phyloP scores from a whole-genome alignment of 1,140 invertebrate species.

The Drosophila obscura region DNA sequence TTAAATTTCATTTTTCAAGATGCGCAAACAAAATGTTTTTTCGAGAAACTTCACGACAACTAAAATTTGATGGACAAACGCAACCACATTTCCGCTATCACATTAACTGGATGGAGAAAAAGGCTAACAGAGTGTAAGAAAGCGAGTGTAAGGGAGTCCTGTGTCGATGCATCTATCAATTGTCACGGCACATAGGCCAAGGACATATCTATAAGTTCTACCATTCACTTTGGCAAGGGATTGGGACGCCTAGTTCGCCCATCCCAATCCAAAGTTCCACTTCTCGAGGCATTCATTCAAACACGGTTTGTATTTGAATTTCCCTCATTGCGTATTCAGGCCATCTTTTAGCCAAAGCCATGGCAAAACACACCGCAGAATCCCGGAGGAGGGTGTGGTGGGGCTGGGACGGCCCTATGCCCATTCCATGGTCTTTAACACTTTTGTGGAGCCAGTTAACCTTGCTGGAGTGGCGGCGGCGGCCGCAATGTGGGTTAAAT shows the following conservation, averaged over 20 bases:
- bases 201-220: slow-evolving; percentile 57
- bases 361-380: slow-evolving; percentile 16
- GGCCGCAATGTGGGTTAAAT: slow-evolving; percentile 42
- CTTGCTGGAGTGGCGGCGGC: slow-evolving; percentile 18
- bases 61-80: slow-evolving; percentile 40
- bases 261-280: slow-evolving; percentile 21
- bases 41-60: slow-evolving; percentile 10
- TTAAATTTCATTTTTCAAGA: slow-evolving; percentile 18
- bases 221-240: slow-evolving; percentile 39
- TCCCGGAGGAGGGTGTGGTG: no score
- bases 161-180: slow-evolving; percentile 27
- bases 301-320: slow-evolving; percentile 64
- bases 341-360: slow-evolving; percentile 49
- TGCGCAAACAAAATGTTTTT: neutral
- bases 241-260: neutral
- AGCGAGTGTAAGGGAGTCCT: neutral
- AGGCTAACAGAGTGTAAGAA: no score
- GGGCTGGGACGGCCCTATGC: no score
- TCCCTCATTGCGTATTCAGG: slow-evolving; percentile 75
- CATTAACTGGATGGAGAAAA: neutral
- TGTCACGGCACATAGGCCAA: slow-evolving; percentile 56
- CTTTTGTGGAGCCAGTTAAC: slow-evolving; percentile 39
- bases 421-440: slow-evolving; percentile 1
- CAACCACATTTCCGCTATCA: slow-evolving; percentile 32
- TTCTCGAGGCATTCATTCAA: slow-evolving; percentile 70